These are phyloP conservation scores for Mesoclemmys tuberculata DNA, from an alignment of 2,113 vertebrate genomes.

Conservation along the genomic window DNA sequence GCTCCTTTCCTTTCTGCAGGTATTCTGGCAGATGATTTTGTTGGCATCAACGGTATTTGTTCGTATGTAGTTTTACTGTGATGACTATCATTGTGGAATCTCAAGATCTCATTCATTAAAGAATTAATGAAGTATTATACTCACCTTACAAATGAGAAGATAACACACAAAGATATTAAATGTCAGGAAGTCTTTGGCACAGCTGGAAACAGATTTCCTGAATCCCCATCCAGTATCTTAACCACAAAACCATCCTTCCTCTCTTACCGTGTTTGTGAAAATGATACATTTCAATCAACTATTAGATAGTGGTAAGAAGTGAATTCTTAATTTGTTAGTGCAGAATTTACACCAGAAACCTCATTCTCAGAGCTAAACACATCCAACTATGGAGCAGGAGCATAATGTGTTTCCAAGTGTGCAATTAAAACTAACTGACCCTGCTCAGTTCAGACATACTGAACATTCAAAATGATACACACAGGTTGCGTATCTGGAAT, in stretches of 20 bases:
- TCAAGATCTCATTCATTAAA: background rate
- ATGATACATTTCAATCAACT: background rate
- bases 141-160: background rate
- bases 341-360: background rate
- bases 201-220: background rate
- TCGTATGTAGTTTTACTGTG: background rate
- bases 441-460: background rate
- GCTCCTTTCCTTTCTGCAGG: background rate
- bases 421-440: background rate
- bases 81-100: fast-evolving
- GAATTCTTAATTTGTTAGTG: background rate
- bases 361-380: background rate
- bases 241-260: background rate
- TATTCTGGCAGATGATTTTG: background rate
- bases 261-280: background rate
- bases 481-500: background rate
- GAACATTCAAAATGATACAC: background rate
- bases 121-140: background rate
- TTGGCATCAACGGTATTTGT: background rate
- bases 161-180: background rate
- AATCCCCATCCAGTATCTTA: background rate
- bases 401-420: fast-evolving
- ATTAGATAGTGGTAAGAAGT: background rate
- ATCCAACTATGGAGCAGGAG: background rate
- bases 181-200: background rate